phyloP scores from a whole-genome alignment of 1,140 invertebrate species.

The Panonychus citri region DNA sequence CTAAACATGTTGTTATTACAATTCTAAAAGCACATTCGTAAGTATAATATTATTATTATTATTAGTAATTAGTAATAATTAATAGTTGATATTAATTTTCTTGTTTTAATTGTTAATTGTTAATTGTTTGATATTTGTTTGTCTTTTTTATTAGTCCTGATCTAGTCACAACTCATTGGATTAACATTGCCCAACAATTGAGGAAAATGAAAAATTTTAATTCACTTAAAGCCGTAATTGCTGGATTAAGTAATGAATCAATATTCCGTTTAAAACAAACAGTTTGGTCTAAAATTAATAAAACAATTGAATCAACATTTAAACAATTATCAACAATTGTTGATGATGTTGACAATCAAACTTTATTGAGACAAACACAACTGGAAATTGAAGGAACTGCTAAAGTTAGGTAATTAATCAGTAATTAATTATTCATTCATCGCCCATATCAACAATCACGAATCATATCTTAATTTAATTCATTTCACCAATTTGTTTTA shows the following conservation, averaged over 20 bases:
- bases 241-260: constrained; percentile 12
- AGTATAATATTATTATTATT: neutral
- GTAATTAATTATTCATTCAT: too few relatives aligned
- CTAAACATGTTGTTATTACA: constrained; percentile 11
- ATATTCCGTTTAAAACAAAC: constrained; percentile 11
- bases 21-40: constrained; percentile 9
- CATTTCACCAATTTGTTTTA: neutral
- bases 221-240: constrained; percentile 11
- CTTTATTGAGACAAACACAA: constrained; percentile 11
- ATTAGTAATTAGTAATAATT: too few relatives aligned
- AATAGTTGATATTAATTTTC: neutral
- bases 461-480: neutral
- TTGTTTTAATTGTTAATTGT: neutral
- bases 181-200: constrained; percentile 10
- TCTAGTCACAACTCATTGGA: constrained; percentile 10
- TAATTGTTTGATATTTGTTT: neutral
- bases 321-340: constrained; percentile 10
- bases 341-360: constrained; percentile 14
- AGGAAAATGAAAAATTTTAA: constrained; percentile 12
- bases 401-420: constrained; percentile 9
- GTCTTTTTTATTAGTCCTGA: constrained; percentile 4
- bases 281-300: constrained; percentile 10
- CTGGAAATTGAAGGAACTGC: constrained; percentile 14
- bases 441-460: too few relatives aligned
- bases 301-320: constrained; percentile 3